Evolutionary conservation across 1,140 invertebrate genomes (phyloP).

Genomic region (Fopius arisanus): DNA sequence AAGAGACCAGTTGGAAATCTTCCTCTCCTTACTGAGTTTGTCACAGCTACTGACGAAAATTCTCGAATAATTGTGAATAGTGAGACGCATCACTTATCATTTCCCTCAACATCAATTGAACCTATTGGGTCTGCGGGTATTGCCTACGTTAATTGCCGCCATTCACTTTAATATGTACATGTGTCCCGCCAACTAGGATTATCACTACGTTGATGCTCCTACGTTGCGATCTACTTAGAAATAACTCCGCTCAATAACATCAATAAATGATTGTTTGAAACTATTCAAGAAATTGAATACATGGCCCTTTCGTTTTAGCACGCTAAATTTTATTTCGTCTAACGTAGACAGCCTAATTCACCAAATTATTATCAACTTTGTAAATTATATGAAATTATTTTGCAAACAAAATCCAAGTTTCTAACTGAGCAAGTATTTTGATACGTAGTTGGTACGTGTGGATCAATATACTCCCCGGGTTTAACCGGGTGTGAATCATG

Average conservation of each 20-base stretch:
- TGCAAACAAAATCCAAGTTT: too few relatives aligned
- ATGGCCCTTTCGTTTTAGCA: background rate
- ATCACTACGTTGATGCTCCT: too few relatives aligned
- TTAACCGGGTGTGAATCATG: background rate
- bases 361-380: too few relatives aligned
- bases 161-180: constrained; percentile 9
- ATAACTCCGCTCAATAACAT: constrained; percentile 11
- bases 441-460: background rate
- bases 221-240: constrained; percentile 15
- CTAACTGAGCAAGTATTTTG: background rate
- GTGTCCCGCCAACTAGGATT: constrained; percentile 9
- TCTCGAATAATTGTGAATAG: background rate
- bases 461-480: background rate
- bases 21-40: too few relatives aligned
- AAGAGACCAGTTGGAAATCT: background rate
- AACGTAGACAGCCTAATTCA: too few relatives aligned
- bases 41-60: too few relatives aligned
- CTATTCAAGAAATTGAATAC: background rate
- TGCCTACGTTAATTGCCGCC: background rate
- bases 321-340: too few relatives aligned
- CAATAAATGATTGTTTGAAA: background rate
- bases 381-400: too few relatives aligned
- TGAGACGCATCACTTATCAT: background rate
- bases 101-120: background rate
- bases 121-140: background rate